phyloP scores from a whole-genome alignment of 2,113 vertebrate species.

The Anseranas semipalmata region DNA sequence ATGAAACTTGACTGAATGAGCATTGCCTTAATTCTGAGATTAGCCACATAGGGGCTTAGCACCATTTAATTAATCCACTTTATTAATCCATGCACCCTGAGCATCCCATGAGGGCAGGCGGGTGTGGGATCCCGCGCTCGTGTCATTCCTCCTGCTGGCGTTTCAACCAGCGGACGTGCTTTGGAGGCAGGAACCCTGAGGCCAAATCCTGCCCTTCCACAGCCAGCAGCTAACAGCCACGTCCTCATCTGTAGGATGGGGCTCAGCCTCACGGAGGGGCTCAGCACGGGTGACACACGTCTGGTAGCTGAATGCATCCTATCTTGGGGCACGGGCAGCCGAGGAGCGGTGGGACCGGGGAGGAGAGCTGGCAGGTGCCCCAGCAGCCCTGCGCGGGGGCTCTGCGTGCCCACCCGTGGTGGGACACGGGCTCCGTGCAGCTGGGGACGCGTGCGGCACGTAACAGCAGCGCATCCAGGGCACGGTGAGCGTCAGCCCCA shows the following conservation, averaged over 20 bases:
- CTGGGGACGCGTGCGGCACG: neutral
- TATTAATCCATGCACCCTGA: neutral
- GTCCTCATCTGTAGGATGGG: neutral
- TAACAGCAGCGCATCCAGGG: neutral
- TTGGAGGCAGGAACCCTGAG: neutral
- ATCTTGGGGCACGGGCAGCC: neutral
- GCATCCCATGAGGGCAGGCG: neutral
- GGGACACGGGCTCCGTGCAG: neutral
- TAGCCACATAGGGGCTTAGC: neutral
- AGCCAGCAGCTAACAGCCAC: neutral
- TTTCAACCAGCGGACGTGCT: neutral
- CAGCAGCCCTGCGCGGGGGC: neutral
- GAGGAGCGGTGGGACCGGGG: neutral
- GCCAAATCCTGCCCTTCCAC: neutral
- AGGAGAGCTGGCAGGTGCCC: neutral
- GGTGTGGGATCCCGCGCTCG: neutral
- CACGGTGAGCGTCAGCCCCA: neutral
- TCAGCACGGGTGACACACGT: neutral
- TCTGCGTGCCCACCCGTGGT: neutral
- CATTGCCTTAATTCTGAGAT: neutral
- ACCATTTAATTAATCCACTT: constrained; percentile 36
- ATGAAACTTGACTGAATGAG: neutral
- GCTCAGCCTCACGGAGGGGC: neutral
- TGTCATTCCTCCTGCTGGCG: neutral
- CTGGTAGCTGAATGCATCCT: neutral